Conservation (phyloP, 2,797 vertebrate genomes). For the Varecia variegata region DNA sequence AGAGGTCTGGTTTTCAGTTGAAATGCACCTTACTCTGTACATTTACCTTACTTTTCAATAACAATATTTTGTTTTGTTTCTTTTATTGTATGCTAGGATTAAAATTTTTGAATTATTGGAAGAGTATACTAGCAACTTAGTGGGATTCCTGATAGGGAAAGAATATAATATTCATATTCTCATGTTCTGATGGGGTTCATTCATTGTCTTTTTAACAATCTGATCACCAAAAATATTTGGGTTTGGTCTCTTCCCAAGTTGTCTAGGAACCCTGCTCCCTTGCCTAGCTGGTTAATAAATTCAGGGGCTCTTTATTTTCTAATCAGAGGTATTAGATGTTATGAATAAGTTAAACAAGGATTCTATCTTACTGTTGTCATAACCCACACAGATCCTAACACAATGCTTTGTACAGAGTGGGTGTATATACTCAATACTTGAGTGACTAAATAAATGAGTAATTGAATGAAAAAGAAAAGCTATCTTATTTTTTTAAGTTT, state of each 20-base stretch:
- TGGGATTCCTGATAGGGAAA: neutral
- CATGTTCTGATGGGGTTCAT: neutral
- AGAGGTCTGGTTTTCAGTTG: neutral
- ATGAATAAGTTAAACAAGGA: neutral
- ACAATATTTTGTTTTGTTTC: neutral
- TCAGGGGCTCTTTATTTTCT: neutral
- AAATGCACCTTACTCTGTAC: neutral
- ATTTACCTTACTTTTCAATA: neutral
- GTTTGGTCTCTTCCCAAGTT: neutral
- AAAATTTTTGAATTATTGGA: neutral
- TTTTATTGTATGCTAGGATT: neutral
- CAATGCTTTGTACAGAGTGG: neutral
- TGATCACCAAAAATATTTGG: neutral
- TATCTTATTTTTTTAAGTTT: neutral
- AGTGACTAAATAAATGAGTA: neutral
- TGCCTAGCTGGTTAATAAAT: neutral
- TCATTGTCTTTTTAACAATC: neutral
- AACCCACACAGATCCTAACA: neutral
- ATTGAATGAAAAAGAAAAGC: neutral
- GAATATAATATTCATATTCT: neutral
- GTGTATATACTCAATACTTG: neutral
- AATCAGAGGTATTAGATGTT: neutral
- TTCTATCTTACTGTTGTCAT: neutral
- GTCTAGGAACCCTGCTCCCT: neutral
- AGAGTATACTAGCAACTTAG: neutral